Evolutionary conservation across 1,140 invertebrate species (phyloP).

Genomic region (Trinorchestia longiramus): DNA sequence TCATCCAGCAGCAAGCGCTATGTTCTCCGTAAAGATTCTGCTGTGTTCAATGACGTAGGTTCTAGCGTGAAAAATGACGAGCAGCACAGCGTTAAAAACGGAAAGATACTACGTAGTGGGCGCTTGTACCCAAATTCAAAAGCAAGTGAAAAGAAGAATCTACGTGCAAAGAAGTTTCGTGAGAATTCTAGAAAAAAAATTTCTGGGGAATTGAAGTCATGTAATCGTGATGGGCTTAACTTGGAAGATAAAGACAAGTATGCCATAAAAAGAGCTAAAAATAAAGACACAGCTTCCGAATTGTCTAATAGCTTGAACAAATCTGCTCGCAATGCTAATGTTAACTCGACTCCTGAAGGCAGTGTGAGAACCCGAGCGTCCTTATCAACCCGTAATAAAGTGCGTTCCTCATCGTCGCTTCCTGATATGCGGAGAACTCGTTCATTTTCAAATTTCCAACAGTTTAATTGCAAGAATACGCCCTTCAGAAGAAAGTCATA

Average conservation of each 20-base stretch:
- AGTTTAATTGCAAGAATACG: too few relatives aligned
- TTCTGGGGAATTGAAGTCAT: background rate
- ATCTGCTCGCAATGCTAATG: background rate
- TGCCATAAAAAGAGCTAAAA: too few relatives aligned
- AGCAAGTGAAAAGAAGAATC: background rate
- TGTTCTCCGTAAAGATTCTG: background rate
- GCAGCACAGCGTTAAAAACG: background rate
- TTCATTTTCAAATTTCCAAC: too few relatives aligned
- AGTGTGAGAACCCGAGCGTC: too few relatives aligned
- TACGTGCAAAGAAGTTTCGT: background rate
- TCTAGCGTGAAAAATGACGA: background rate
- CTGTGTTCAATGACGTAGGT: background rate
- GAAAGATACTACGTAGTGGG: background rate
- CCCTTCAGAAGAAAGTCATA: too few relatives aligned
- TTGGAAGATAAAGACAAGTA: background rate
- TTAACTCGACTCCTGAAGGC: too few relatives aligned
- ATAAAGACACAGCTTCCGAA: background rate
- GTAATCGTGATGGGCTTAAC: background rate
- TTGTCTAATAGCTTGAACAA: background rate
- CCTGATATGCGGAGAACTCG: too few relatives aligned
- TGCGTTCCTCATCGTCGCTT: too few relatives aligned
- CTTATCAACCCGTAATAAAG: too few relatives aligned
- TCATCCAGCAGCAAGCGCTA: background rate
- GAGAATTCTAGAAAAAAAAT: background rate
- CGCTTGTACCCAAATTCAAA: background rate